Percentiles rank a stretch among this genome's conserved stretches.
These are phyloP conservation scores for Rhabdophis nuchalis DNA, from an alignment of 2,797 vertebrate species.

Conservation along the genomic window DNA sequence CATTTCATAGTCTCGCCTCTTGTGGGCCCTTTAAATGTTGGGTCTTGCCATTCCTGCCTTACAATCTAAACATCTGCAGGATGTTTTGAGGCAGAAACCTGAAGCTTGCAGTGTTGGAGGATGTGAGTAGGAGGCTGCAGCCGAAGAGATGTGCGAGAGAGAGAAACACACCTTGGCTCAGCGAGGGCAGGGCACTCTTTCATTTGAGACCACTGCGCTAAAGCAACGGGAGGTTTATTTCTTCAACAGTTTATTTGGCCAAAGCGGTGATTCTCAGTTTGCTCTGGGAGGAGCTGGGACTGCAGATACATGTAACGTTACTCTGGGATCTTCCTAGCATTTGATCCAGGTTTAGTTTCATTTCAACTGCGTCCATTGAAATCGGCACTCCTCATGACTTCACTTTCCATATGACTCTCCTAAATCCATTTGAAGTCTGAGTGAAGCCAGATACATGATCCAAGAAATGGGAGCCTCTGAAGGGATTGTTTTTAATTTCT, in stretches of 20 bases:
- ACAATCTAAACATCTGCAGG: background rate
- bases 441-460: background rate
- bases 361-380: background rate
- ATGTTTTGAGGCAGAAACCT: background rate
- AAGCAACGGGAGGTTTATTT: background rate
- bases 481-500: background rate
- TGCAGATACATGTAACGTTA: background rate
- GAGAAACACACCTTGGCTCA: constrained; percentile 25
- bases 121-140: background rate
- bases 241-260: background rate
- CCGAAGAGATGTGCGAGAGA: background rate
- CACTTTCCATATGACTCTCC: background rate
- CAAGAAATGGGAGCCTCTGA: background rate
- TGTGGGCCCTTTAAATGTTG: background rate
- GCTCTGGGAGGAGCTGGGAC: background rate
- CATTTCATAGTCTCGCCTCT: background rate
- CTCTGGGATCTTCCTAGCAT: background rate
- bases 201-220: background rate
- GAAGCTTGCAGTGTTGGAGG: background rate
- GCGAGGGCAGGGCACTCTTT: constrained; percentile 5
- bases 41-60: background rate
- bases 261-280: background rate
- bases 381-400: background rate
- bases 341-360: background rate
- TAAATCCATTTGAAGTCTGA: background rate